Base-by-base conservation (phyloP, 37 sponge, comb jelly and placozoan genomes). In the Theonella swinhoei region DNA sequence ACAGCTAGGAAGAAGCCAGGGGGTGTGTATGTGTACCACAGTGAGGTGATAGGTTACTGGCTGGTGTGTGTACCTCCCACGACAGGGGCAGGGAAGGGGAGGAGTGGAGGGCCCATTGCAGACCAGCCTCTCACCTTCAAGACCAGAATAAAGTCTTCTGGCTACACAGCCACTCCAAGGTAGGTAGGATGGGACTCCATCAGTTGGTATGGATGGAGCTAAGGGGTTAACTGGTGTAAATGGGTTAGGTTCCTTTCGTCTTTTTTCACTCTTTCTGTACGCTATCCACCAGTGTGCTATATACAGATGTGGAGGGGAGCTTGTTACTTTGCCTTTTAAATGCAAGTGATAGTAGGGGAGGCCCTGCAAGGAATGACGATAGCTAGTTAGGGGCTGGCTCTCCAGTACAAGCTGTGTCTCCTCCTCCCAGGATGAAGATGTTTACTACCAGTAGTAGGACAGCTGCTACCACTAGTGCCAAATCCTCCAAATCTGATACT, bases 81-180 rank as follows among this genome's bases (percentile, higher is more conserved):
- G 69, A 1, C 20, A 28, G 69, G 33, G 34, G 32, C 69, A 68
- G 69, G 20, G 69, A 31, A 31, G 69, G 20, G 69, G 30, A 59
- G 17, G 11, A 68, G 47, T 24, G 41, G n/a, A 31, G 54, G 54
- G 14, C 8, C 41, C 2, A 14, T 79, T 14, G 58, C 72, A 39
- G 91, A 97, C 73, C 64, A 89, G 67, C 98, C 98, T 30, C 62
- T 97, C 34, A 93, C 94, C 1, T 97, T 97, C 66, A 84, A 88
- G 54, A 65, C 77, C 11, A 95, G 84, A 80, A 82, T 97, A 4
- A 95, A 90, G 64, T 95, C 96, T 0, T 97, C 98, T 26, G 98
- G 98, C n/a, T 97, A 97, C 77, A 41, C 88, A 29, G 41, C 74
- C 20, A 31, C 76, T 2, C 83, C 97, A 79, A 78, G 88, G 88